Conservation (phyloP, 1,140 invertebrate species). For the Neodiprion pinetum region DNA sequence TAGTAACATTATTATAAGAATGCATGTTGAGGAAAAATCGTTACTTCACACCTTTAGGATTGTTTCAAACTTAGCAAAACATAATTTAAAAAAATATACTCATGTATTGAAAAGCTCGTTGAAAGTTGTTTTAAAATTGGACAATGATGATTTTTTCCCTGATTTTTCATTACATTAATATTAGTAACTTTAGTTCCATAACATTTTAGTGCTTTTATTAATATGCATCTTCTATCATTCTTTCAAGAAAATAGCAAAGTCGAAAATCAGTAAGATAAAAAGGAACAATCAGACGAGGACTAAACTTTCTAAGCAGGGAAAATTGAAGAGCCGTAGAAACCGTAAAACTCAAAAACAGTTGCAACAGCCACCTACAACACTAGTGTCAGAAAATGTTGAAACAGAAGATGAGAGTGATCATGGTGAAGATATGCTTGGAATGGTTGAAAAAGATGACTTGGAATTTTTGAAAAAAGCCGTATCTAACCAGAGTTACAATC, state of each 20-base stretch:
- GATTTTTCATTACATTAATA: too few relatives aligned
- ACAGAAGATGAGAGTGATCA: slow-evolving; percentile 61
- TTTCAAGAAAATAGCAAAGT: slow-evolving; percentile 61
- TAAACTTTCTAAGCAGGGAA: slow-evolving; percentile 68
- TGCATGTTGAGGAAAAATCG: too few relatives aligned
- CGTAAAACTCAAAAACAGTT: slow-evolving; percentile 59
- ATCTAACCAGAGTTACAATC: slow-evolving; percentile 57
- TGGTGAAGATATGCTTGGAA: slow-evolving; percentile 69
- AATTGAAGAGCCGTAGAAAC: slow-evolving; percentile 61
- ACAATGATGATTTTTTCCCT: too few relatives aligned
- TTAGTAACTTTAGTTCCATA: too few relatives aligned
- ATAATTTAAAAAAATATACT: too few relatives aligned
- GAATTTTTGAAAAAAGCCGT: slow-evolving; percentile 67
- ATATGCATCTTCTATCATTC: too few relatives aligned
- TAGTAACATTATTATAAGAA: too few relatives aligned
- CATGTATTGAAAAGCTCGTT: too few relatives aligned
- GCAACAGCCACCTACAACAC: slow-evolving; percentile 51
- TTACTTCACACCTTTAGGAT: too few relatives aligned
- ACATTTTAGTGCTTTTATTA: too few relatives aligned
- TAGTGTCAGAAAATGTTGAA: slow-evolving; percentile 48
- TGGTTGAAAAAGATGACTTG: slow-evolving; percentile 71
- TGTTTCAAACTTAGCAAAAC: too few relatives aligned
- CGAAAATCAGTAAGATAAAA: slow-evolving; percentile 68
- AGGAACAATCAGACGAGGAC: slow-evolving; percentile 69
- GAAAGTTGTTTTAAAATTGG: too few relatives aligned